Percentiles rank a stretch among this genome's conserved stretches.
phyloP scores from a whole-genome alignment of 1,140 invertebrate species.

The Tribolium madens region DNA sequence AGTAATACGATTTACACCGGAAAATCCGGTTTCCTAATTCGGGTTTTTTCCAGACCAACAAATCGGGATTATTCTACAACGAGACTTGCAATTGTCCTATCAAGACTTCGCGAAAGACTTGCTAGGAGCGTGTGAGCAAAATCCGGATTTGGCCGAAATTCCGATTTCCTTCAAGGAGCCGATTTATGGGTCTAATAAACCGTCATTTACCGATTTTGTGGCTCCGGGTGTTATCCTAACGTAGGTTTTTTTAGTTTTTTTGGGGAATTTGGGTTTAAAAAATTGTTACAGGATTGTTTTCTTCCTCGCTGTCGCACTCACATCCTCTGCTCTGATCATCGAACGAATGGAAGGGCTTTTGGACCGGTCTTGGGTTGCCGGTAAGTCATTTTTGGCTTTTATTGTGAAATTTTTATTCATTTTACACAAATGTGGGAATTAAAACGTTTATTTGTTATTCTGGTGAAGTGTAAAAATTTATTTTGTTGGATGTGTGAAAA shows the following conservation, averaged over 20 bases:
- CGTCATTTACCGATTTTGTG: conserved; percentile 94
- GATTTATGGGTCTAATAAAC: conserved; percentile 85
- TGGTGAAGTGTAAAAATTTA: no score
- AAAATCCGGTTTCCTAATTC: neutral
- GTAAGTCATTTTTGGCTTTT: conserved; percentile 61
- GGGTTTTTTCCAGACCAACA: conserved; percentile 82
- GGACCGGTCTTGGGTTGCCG: conserved; percentile 86
- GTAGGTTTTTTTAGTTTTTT: conserved; percentile 71
- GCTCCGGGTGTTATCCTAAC: conserved; percentile 93
- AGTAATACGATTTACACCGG: conserved; percentile 73
- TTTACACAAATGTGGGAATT: no score
- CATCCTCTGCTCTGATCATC: conserved; percentile 89
- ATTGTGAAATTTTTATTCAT: neutral
- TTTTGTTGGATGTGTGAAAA: no score
- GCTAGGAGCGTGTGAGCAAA: conserved; percentile 76
- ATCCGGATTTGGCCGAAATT: conserved; percentile 77
- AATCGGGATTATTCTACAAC: conserved; percentile 84
- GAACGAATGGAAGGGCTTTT: conserved; percentile 89
- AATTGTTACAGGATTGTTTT: conserved; percentile 85
- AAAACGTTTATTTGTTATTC: no score
- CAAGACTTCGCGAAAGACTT: conserved; percentile 78
- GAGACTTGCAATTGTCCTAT: conserved; percentile 81
- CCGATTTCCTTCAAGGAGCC: conserved; percentile 85
- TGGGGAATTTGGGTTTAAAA: neutral
- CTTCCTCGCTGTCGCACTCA: conserved; percentile 93